These are phyloP conservation scores for Nanorana parkeri DNA, from an alignment of 2,113 vertebrate species.

Conservation along the genomic window DNA sequence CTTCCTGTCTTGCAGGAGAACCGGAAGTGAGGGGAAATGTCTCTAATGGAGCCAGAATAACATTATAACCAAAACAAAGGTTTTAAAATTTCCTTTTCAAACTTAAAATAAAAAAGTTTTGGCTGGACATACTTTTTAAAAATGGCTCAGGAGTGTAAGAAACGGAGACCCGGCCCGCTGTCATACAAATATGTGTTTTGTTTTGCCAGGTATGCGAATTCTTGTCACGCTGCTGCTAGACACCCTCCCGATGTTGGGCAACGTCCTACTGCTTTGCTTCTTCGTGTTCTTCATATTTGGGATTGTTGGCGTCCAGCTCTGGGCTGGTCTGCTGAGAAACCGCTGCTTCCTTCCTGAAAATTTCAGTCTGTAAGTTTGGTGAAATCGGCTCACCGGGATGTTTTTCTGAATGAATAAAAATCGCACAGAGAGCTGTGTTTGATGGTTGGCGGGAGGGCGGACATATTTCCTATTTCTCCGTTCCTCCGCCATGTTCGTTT, in stretches of 20 bases:
- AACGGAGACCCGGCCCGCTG: too few relatives aligned
- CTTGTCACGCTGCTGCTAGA: constrained; percentile 87
- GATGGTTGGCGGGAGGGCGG: background rate
- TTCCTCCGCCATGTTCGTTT: background rate
- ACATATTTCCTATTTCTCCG: background rate
- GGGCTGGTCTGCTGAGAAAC: constrained; percentile 87
- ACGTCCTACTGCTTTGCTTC: constrained; percentile 86
- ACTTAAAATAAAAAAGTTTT: too few relatives aligned
- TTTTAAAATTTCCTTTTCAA: too few relatives aligned
- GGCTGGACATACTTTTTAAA: too few relatives aligned
- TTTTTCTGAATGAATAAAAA: background rate
- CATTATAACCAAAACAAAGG: too few relatives aligned
- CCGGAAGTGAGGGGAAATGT: too few relatives aligned
- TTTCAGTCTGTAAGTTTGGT: constrained; percentile 90
- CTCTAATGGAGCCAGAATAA: too few relatives aligned
- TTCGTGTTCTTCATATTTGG: constrained; percentile 94
- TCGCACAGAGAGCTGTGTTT: background rate
- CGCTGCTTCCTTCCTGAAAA: constrained; percentile 91
- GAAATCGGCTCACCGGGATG: background rate
- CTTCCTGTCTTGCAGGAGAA: too few relatives aligned
- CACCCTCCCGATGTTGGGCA: constrained; percentile 90
- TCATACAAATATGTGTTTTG: background rate
- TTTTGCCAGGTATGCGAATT: constrained; percentile 85
- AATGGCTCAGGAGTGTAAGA: too few relatives aligned
- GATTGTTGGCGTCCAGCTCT: constrained; percentile 85